Percentiles rank a stretch among this genome's conserved stretches.
These are phyloP conservation scores for Drosophila siamana DNA, from an alignment of 2,888 invertebrate genomes.

Conservation along the genomic window DNA sequence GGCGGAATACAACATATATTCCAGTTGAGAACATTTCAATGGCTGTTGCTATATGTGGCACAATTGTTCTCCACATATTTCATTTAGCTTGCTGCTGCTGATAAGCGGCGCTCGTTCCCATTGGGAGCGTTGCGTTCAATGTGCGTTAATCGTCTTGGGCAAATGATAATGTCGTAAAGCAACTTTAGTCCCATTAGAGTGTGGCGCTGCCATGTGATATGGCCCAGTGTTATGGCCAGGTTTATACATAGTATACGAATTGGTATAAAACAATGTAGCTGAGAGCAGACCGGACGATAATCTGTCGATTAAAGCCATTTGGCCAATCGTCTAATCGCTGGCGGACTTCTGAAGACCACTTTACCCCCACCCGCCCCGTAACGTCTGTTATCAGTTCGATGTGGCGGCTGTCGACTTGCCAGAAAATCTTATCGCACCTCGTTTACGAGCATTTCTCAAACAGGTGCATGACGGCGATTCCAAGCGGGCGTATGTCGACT, in stretches of 20 bases:
- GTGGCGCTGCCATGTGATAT: constrained; percentile 11
- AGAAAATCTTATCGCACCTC: constrained; percentile 43
- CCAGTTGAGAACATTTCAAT: constrained; percentile 8
- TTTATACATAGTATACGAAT: background rate
- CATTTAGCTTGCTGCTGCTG: constrained; percentile 26
- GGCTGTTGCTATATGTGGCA: constrained; percentile 8
- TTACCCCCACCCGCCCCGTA: background rate
- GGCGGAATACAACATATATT: background rate
- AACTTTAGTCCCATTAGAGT: constrained; percentile 21
- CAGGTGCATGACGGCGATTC: constrained; percentile 43
- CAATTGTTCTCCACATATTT: constrained; percentile 9
- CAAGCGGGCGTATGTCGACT: background rate
- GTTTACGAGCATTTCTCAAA: constrained; percentile 34
- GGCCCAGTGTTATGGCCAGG: constrained; percentile 5
- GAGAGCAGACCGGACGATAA: constrained; percentile 27
- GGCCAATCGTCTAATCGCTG: constrained; percentile 31
- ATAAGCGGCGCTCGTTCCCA: constrained; percentile 39
- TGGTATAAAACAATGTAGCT: constrained; percentile 30
- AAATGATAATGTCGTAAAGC: constrained; percentile 58
- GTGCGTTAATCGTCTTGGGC: constrained; percentile 50
- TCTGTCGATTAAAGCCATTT: constrained; percentile 45
- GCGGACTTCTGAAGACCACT: constrained; percentile 5
- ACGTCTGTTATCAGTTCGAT: constrained; percentile 26
- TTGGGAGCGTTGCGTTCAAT: constrained; percentile 39
- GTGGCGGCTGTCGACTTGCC: background rate